Evolutionary conservation across 2,888 invertebrate genomes (phyloP).

Genomic region (Ormyrus nitidulus): DNA sequence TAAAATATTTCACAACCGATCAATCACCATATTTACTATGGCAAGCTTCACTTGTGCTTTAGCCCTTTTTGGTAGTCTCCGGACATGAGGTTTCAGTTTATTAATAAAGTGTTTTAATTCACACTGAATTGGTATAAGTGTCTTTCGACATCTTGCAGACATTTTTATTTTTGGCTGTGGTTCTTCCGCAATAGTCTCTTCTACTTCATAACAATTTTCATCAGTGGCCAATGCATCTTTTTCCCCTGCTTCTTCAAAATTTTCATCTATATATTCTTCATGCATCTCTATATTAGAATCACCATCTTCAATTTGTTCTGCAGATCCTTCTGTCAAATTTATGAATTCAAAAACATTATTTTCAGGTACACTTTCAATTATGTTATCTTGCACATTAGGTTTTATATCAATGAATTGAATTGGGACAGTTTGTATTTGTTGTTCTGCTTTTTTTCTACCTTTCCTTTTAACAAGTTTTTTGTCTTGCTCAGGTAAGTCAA

Average conservation of each 20-base stretch:
- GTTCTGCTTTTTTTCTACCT: constrained; percentile 53
- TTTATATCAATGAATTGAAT: constrained; percentile 42
- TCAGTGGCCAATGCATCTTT: neutral
- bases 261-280: constrained; percentile 32
- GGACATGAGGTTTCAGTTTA: constrained; percentile 70
- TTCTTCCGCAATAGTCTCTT: constrained; percentile 58
- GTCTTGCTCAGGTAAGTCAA: constrained; percentile 69
- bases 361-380: constrained; percentile 39
- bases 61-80: constrained; percentile 69
- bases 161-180: constrained; percentile 50
- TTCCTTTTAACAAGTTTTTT: constrained; percentile 58
- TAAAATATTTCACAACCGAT: constrained; percentile 66
- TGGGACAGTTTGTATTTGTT: constrained; percentile 10
- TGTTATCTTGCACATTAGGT: constrained; percentile 11
- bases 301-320: constrained; percentile 26
- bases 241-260: constrained; percentile 15
- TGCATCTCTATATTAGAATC: constrained; percentile 31
- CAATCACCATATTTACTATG: constrained; percentile 73
- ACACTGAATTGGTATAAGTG: constrained; percentile 69
- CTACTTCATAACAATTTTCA: constrained; percentile 28
- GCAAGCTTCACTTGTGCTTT: constrained; percentile 71
- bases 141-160: constrained; percentile 65
- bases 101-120: constrained; percentile 69
- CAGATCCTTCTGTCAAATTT: constrained; percentile 6
- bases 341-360: constrained; percentile 12